phyloP scores from a whole-genome alignment of 2,797 vertebrate genomes.

The Muscicapa striata region DNA sequence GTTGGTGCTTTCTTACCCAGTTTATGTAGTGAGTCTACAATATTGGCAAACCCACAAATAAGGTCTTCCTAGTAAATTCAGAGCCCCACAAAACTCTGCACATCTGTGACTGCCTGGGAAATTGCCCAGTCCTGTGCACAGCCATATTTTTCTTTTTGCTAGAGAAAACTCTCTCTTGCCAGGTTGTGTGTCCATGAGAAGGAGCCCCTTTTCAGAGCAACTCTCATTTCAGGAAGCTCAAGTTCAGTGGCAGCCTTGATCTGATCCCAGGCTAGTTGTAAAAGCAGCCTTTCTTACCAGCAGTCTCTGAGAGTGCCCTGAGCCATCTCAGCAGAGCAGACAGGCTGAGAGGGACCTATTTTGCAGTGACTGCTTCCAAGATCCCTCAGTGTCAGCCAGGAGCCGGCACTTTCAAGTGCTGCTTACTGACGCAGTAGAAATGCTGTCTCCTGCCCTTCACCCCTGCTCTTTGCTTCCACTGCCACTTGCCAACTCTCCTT shows the following conservation, averaged over 20 bases:
- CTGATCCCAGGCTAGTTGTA: constrained; percentile 60
- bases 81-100: neutral
- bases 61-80: neutral
- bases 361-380: constrained; percentile 55
- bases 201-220: constrained; percentile 43
- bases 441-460: constrained; percentile 62
- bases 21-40: neutral
- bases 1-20: neutral
- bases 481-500: constrained; percentile 45
- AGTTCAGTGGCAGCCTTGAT: constrained; percentile 59
- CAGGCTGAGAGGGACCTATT: constrained; percentile 61
- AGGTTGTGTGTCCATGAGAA: constrained; percentile 17
- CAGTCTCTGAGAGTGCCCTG: constrained; percentile 29
- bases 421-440: constrained; percentile 59
- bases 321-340: constrained; percentile 43
- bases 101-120: constrained; percentile 45
- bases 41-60: neutral
- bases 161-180: neutral
- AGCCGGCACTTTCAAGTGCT: constrained; percentile 69
- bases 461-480: constrained; percentile 64
- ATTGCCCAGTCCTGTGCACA: neutral
- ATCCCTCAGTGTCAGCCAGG: constrained; percentile 59
- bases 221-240: constrained; percentile 53
- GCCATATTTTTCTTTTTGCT: constrained; percentile 18
- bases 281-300: constrained; percentile 64